These are phyloP conservation scores for Ornithoptera alexandrae DNA, from an alignment of 2,888 invertebrate species.

Conservation along the genomic window DNA sequence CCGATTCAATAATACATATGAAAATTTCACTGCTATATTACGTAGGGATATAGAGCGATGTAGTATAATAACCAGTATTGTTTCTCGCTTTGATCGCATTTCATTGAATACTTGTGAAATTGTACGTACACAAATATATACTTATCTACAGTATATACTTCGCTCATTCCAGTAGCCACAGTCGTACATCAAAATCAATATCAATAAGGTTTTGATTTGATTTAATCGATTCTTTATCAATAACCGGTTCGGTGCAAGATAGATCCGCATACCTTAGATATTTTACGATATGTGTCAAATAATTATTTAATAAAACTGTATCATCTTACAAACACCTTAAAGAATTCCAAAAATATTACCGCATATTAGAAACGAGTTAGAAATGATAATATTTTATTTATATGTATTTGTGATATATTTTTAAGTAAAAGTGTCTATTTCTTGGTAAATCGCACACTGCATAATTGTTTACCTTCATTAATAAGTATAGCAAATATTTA, in stretches of 20 bases:
- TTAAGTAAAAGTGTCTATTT: no score
- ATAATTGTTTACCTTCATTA: no score
- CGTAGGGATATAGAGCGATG: not conserved
- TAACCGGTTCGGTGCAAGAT: constrained; percentile 24
- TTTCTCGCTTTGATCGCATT: not conserved
- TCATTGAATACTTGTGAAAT: not conserved
- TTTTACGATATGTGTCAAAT: constrained; percentile 19
- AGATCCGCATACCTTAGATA: constrained; percentile 27
- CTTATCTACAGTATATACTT: not conserved
- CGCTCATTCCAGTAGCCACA: constrained; percentile 13
- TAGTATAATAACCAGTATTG: not conserved
- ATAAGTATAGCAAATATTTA: no score
- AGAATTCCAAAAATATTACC: not conserved
- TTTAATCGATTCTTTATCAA: constrained; percentile 4
- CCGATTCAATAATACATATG: constrained; percentile 5
- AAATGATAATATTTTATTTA: not conserved
- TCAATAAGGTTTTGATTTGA: not conserved
- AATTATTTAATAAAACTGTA: constrained; percentile 9
- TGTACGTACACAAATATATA: not conserved
- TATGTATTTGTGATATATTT: not conserved
- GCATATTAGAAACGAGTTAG: not conserved
- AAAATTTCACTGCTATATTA: not conserved
- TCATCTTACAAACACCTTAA: constrained; percentile 4
- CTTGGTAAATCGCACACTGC: no score
- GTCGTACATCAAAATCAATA: constrained; percentile 9